Percentiles rank a stretch among this genome's conserved stretches.
phyloP scores from a whole-genome alignment of 2,888 invertebrate species.

The Pristionchus mayeri region DNA sequence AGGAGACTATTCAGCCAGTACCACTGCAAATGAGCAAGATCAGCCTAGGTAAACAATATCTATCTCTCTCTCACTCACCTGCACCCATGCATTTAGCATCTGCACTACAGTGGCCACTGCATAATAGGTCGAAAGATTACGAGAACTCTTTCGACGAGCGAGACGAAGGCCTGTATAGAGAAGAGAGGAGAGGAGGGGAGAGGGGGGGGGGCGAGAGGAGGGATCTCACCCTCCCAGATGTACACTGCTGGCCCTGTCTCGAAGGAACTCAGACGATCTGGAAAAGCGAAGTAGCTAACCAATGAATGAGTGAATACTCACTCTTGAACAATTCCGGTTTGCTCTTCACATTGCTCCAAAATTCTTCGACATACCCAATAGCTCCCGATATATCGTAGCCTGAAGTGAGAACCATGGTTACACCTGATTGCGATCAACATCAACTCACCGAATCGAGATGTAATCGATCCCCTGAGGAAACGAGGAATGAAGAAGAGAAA shows the following conservation, averaged over 20 bases:
- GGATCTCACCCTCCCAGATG: slow-evolving; percentile 71
- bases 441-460: slow-evolving; percentile 63
- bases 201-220: neutral
- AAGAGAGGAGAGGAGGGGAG: neutral
- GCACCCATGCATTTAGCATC: slow-evolving; percentile 67
- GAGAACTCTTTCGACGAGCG: slow-evolving; percentile 62
- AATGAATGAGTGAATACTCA: slow-evolving; percentile 40
- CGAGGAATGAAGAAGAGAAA: slow-evolving; percentile 74
- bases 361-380: slow-evolving; percentile 67
- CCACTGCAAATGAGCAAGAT: slow-evolving; percentile 59
- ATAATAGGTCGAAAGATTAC: slow-evolving; percentile 69
- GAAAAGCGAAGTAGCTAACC: too few species aligned
- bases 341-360: slow-evolving; percentile 62
- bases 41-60: neutral
- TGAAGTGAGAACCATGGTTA: slow-evolving; percentile 11
- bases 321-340: slow-evolving; percentile 58
- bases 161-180: slow-evolving; percentile 52
- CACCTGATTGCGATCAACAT: too few species aligned
- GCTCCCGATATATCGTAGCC: slow-evolving; percentile 67
- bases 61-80: slow-evolving; percentile 22
- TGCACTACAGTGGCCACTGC: slow-evolving; percentile 67
- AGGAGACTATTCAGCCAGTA: slow-evolving; percentile 70
- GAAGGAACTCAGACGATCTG: slow-evolving; percentile 60
- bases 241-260: slow-evolving; percentile 70
- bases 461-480: slow-evolving; percentile 71